These are phyloP conservation scores for Coregonus clupeaformis DNA, from an alignment of 2,113 vertebrate genomes.

Conservation along the genomic window DNA sequence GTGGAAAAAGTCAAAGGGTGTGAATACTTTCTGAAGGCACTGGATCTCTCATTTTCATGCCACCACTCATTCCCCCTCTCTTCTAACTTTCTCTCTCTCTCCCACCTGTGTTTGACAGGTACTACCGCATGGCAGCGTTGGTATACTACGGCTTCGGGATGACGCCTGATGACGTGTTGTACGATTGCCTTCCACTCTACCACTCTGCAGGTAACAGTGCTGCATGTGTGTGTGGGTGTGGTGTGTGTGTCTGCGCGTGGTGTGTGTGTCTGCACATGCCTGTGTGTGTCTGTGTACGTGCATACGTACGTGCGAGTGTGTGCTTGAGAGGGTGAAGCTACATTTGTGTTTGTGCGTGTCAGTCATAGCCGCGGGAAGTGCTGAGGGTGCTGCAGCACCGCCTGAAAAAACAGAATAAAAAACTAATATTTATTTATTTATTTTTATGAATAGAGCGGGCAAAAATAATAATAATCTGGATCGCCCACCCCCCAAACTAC, in stretches of 20 bases:
- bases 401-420: too few relatives aligned
- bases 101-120: constrained; percentile 69
- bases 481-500: too few relatives aligned
- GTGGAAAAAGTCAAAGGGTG: too few relatives aligned
- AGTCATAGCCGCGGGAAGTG: too few relatives aligned
- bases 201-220: constrained; percentile 89
- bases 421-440: too few relatives aligned
- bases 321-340: neutral
- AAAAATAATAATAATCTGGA: too few relatives aligned
- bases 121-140: constrained; percentile 94
- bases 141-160: constrained; percentile 94
- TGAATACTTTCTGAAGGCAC: too few relatives aligned
- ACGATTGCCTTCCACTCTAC: constrained; percentile 94
- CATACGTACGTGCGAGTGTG: neutral
- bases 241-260: neutral
- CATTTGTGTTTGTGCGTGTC: too few relatives aligned
- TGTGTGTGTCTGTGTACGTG: neutral
- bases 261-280: neutral
- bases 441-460: too few relatives aligned
- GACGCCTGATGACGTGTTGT: constrained; percentile 83
- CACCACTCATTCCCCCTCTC: too few relatives aligned
- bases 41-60: neutral
- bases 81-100: neutral
- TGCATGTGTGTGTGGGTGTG: neutral
- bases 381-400: too few relatives aligned